Base-by-base conservation (phyloP, 2,888 invertebrate genomes). In the Drosophila algonquin region DNA sequence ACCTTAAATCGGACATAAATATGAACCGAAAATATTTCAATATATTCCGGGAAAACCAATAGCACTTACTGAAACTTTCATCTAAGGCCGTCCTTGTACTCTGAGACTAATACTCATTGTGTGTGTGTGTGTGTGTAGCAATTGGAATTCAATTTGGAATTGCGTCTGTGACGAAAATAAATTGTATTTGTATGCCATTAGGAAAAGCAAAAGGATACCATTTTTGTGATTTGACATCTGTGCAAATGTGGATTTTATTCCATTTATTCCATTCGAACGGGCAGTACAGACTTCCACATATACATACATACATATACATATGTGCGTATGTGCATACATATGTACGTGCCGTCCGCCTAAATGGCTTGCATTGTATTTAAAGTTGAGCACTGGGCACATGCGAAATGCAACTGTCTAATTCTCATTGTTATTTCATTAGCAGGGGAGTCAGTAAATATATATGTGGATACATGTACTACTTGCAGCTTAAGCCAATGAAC, bases 211-310 rank as follows among this genome's bases (percentile, higher is more conserved):
- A 6, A 21, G 51, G 12, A 47, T 45, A 47, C 24, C 56, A 55
- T 70, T 56, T 62, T 56, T 70, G 70, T 70, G 70, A 70, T 70
- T 70, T 62, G 70, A 70, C 70, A 70, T 70, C 70, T 70, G 70
- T 44, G 70, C 44, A 56, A 70, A 55, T 62, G 7, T 40, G 51
- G 46, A 70, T 70, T 70, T 56, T 10, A 62, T 70, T 62, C 50
- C 44, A 70, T 70, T 70, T 56, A 65, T 56, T 65, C 30, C 40
- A 40, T 27, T 62, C 21, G 18, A 63, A 10, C 27, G 8, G 24
- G 1, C 6, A 48, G 16, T 10, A 9, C 18, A 44, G 62, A 55
- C 61, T 62, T 62, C 62, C 18, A 18, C 18, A 18, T 18, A 18
- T 18, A 18, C 2, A 2, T 18, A 18, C 21, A 21, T 21, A 21